Evolutionary conservation across 2,113 vertebrate genomes (phyloP), one percentile per base, ranked within the genome.

Genomic region (Gila orcuttii): DNA sequence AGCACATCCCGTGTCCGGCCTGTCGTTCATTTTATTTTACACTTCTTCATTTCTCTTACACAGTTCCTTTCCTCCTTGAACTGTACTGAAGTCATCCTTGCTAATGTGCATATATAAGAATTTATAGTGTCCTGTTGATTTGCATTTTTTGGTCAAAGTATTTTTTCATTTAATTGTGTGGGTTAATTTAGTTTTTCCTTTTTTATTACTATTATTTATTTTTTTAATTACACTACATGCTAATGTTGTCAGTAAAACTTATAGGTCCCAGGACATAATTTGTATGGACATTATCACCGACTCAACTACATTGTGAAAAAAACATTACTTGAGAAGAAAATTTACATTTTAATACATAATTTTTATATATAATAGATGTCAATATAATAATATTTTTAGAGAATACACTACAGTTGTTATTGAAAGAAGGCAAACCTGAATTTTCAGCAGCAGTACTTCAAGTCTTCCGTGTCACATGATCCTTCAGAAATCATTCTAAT

Each of bases 51-150:
- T 82, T 77, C 5, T 57, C 50, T 12, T 47, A 12, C 39, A 31
- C 52, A 62, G 10, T 82, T 81, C 23, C 52, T 77, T 62, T 86
- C 79, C 57, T 62, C 79, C 28, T 79, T 60, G 19, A 79, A 15
- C 28, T 15, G 39, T 17, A 33, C 15, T 57, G 11, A 25, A 84
- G 33, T 45, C 55, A 42, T 42, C 21, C 2, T 10, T 39, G 52
- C 33, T 75, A 3, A 47, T 77, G 50, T 55, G 50, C 45, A 33
- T 47, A 25, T 45, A 47, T 75, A 28, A 21, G 15, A 52, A 77
- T 33, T 11, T 10, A 33, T 31, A 55, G 17, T 19, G 3, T 33
- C 7, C 2, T 31, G 47, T 77, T 52, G 17, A 21, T 21, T 31
- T 47, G 8, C 11, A 19, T 71, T 42, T 39, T 28, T 6, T 52